Percentiles rank a stretch among this genome's conserved stretches.
phyloP scores from a whole-genome alignment of 2,888 invertebrate species.

The Crioceris asparagi region DNA sequence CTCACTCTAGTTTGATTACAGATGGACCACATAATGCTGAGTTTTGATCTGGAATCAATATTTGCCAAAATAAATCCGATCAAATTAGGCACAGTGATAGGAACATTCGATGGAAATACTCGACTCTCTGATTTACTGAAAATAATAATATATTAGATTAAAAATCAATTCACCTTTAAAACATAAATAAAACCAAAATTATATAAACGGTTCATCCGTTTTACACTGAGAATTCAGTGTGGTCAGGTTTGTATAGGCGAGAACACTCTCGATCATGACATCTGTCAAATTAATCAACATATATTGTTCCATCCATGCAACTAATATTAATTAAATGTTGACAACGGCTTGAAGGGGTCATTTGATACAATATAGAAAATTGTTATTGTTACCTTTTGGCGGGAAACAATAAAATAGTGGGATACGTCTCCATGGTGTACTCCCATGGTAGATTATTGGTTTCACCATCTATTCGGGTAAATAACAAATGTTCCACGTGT shows the following conservation, averaged over 20 bases:
- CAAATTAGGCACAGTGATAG: conserved; percentile 55
- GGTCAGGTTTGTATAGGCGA: too few species aligned
- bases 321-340: too few species aligned
- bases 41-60: conserved; percentile 43
- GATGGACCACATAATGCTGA: conserved; percentile 45
- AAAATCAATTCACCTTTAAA: conserved; percentile 1
- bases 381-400: conserved; percentile 46
- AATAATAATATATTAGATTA: conserved; percentile 4
- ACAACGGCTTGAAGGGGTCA: too few species aligned
- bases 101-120: conserved; percentile 51
- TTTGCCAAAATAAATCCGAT: conserved; percentile 64
- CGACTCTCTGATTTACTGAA: conserved; percentile 60
- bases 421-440: conserved; percentile 67
- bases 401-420: conserved; percentile 72
- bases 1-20: conserved; percentile 42
- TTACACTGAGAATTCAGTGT: too few species aligned
- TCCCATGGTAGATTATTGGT: conserved; percentile 82
- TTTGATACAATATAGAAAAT: too few species aligned
- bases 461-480: conserved; percentile 69
- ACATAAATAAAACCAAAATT: too few species aligned
- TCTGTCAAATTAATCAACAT: too few species aligned
- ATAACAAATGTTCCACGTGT: conserved; percentile 42
- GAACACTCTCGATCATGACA: too few species aligned
- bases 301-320: too few species aligned
- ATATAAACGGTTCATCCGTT: too few species aligned